phyloP scores from a whole-genome alignment of 2,888 invertebrate species.

The Drosophila limbata region DNA sequence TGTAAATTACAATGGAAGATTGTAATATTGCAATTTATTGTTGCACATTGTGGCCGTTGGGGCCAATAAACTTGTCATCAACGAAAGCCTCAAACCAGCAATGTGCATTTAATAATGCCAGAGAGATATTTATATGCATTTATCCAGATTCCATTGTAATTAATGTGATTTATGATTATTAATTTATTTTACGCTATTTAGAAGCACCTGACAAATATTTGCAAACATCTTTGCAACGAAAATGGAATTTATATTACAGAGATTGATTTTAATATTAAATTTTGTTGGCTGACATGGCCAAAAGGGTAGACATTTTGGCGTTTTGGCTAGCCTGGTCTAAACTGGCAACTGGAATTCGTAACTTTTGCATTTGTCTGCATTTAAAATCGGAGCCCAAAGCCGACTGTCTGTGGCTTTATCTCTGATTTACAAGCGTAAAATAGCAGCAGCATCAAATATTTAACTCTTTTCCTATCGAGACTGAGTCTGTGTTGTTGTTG shows the following conservation, averaged over 20 bases:
- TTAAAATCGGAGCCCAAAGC: slow-evolving; percentile 35
- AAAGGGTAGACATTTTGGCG: slow-evolving; percentile 3
- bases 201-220: slow-evolving; percentile 51
- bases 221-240: slow-evolving; percentile 38
- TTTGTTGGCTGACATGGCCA: slow-evolving; percentile 14
- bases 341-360: slow-evolving; percentile 4
- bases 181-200: slow-evolving; percentile 58
- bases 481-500: slow-evolving; percentile 14
- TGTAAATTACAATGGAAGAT: slow-evolving; percentile 22
- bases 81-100: slow-evolving; percentile 20
- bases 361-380: slow-evolving; percentile 54
- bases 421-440: slow-evolving; percentile 79
- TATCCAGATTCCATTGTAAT: slow-evolving; percentile 40
- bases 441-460: slow-evolving; percentile 75
- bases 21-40: slow-evolving; percentile 41
- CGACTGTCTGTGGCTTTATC: slow-evolving; percentile 66
- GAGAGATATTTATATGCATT: slow-evolving; percentile 43
- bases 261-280: slow-evolving; percentile 75
- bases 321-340: neutral
- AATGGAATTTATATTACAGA: slow-evolving; percentile 53
- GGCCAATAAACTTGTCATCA: slow-evolving; percentile 42
- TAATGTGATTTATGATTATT: slow-evolving; percentile 72
- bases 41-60: slow-evolving; percentile 35
- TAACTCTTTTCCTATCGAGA: slow-evolving; percentile 64
- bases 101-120: slow-evolving; percentile 21